phyloP scores from a whole-genome alignment of 2,797 vertebrate genomes.

The Takifugu rubripes region DNA sequence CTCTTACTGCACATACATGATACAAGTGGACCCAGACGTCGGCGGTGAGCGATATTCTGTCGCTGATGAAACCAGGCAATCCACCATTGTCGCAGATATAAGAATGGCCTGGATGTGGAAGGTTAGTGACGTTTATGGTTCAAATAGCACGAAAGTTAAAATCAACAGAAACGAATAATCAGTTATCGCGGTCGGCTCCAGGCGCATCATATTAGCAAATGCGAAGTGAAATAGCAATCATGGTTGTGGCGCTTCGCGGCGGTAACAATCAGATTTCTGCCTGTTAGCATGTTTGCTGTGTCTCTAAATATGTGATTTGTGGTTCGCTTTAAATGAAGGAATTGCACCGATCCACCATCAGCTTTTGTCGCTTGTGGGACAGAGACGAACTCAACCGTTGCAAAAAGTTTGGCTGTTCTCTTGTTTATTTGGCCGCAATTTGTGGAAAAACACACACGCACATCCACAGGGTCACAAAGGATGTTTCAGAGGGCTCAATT shows the following conservation, averaged over 20 bases:
- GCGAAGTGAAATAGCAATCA: slow-evolving; percentile 27
- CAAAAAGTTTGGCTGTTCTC: too few species aligned
- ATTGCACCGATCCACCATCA: too few species aligned
- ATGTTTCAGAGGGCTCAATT: too few species aligned
- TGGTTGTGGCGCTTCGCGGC: slow-evolving; percentile 38
- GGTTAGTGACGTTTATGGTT: slow-evolving; percentile 78
- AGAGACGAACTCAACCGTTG: too few species aligned
- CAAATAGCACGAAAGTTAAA: slow-evolving; percentile 18
- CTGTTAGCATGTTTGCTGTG: not conserved
- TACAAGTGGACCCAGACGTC: slow-evolving; percentile 25
- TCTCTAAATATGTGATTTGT: too few species aligned
- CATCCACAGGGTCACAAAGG: too few species aligned
- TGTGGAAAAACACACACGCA: too few species aligned
- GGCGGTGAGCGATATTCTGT: slow-evolving; percentile 45
- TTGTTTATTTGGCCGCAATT: too few species aligned
- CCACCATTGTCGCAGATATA: slow-evolving; percentile 68
- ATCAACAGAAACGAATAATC: not conserved
- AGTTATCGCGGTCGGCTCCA: slow-evolving; percentile 5
- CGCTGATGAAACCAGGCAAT: slow-evolving; percentile 50
- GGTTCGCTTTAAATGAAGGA: too few species aligned
- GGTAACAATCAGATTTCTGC: slow-evolving; percentile 20
- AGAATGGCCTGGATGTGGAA: slow-evolving; percentile 97
- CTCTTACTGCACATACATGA: slow-evolving; percentile 4
- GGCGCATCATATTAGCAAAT: slow-evolving; percentile 15
- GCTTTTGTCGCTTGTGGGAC: too few species aligned